A percentile compares a stretch with the other conserved stretches of the same genome.
Conservation (phyloP, 2,797 vertebrate genomes). For the Rallus crepitans region DNA sequence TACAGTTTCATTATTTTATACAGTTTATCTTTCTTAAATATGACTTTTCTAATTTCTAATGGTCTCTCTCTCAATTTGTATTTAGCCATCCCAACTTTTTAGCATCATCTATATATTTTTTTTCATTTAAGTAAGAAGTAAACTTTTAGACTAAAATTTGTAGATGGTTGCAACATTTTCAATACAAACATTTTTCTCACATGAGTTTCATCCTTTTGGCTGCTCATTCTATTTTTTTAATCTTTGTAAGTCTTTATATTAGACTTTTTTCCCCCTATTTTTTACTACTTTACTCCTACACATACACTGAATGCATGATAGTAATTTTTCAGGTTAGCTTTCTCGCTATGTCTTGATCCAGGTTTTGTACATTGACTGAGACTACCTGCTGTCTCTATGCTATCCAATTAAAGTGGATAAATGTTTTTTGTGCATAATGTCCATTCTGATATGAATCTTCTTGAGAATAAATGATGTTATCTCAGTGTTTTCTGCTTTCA, state of each 20-base stretch:
- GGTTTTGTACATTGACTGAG: background rate
- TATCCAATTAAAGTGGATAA: background rate
- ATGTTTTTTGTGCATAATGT: background rate
- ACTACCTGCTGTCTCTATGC: background rate
- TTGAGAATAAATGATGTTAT: background rate
- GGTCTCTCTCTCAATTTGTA: background rate
- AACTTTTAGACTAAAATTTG: background rate
- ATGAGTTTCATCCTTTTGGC: background rate
- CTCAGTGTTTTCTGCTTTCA: background rate
- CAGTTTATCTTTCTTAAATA: background rate
- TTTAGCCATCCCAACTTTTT: background rate
- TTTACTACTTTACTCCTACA: background rate
- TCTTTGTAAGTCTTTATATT: background rate
- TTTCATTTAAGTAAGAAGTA: background rate
- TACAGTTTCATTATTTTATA: background rate
- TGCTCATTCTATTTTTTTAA: background rate
- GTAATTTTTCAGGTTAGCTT: background rate
- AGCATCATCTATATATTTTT: background rate
- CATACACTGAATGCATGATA: background rate
- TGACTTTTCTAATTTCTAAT: background rate
- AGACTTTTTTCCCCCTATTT: background rate
- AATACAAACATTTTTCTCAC: background rate
- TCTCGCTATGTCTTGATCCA: background rate
- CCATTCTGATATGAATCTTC: background rate
- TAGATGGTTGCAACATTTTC: background rate